Evolutionary conservation across 2,888 invertebrate genomes (phyloP).

Genomic region (Leucania comma): DNA sequence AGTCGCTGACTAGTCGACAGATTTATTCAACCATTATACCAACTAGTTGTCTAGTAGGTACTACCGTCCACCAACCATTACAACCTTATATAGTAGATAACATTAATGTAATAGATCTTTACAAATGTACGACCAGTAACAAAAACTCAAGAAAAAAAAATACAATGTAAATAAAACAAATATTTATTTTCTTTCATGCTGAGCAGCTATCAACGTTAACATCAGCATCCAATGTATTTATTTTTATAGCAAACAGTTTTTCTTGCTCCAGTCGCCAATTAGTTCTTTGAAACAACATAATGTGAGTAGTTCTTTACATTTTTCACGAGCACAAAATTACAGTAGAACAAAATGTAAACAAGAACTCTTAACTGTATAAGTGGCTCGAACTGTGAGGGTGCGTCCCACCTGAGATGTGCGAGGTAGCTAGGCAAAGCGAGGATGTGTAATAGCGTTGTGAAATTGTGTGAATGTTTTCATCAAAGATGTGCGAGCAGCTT

Average conservation of each 20-base stretch:
- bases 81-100: not conserved
- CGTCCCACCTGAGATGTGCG: not conserved
- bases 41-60: no score
- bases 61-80: no score
- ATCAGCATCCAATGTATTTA: slow-evolving; percentile 36
- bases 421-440: not conserved
- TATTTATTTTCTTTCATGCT: slow-evolving; percentile 17
- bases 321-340: slow-evolving; percentile 61
- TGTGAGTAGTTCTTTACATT: slow-evolving; percentile 53
- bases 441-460: not conserved
- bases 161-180: slow-evolving; percentile 17
- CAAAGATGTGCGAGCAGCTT: not conserved
- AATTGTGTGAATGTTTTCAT: not conserved
- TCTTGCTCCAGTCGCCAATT: slow-evolving; percentile 46
- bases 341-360: slow-evolving; percentile 70
- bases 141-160: slow-evolving; percentile 4
- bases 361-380: slow-evolving; percentile 68
- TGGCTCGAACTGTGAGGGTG: slow-evolving; percentile 65
- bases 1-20: not conserved
- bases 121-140: not conserved
- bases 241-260: slow-evolving; percentile 26
- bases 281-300: slow-evolving; percentile 44
- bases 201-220: slow-evolving; percentile 5
- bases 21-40: not conserved
- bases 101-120: not conserved